A percentile compares a stretch with the other conserved stretches of the same genome.
Conservation (phyloP, 1,140 invertebrate genomes). For the Sycophila sp. region DNA sequence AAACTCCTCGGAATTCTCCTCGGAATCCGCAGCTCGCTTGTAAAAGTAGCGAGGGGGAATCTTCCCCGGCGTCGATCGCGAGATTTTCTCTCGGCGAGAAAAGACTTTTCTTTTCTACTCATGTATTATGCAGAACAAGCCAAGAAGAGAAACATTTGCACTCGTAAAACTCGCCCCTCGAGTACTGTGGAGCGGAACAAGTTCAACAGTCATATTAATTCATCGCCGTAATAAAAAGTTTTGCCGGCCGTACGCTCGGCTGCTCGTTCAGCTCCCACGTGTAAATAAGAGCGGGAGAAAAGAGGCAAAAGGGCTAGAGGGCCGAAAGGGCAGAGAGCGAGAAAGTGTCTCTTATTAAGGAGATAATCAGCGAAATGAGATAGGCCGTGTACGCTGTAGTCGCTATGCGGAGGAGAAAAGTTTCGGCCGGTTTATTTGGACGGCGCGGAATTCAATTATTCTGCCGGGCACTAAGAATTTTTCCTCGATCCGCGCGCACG, state of each 20-base stretch:
- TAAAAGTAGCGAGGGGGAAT: too few species aligned
- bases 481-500: not conserved
- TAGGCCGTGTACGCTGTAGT: not conserved
- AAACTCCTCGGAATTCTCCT: too few species aligned
- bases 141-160: slow-evolving; percentile 16
- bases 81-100: not conserved
- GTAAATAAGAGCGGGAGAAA: not conserved
- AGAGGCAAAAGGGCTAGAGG: not conserved
- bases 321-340: too few species aligned
- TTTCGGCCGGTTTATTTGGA: slow-evolving; percentile 6
- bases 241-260: not conserved
- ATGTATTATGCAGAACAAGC: slow-evolving; percentile 25
- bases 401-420: not conserved
- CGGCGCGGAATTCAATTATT: slow-evolving; percentile 19
- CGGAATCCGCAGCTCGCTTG: too few species aligned
- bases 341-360: not conserved
- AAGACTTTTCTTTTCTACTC: slow-evolving; percentile 5
- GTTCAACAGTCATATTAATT: slow-evolving; percentile 13
- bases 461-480: not conserved
- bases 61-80: not conserved
- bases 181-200: not conserved
- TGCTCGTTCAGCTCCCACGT: not conserved
- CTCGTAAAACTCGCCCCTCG: not conserved
- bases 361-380: slow-evolving; percentile 11
- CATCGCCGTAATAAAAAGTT: slow-evolving; percentile 11